A percentile compares a stretch with the other conserved stretches of the same genome.
These are phyloP conservation scores for Hofmannophila pseudospretella DNA, from an alignment of 2,888 invertebrate species.

Conservation along the genomic window DNA sequence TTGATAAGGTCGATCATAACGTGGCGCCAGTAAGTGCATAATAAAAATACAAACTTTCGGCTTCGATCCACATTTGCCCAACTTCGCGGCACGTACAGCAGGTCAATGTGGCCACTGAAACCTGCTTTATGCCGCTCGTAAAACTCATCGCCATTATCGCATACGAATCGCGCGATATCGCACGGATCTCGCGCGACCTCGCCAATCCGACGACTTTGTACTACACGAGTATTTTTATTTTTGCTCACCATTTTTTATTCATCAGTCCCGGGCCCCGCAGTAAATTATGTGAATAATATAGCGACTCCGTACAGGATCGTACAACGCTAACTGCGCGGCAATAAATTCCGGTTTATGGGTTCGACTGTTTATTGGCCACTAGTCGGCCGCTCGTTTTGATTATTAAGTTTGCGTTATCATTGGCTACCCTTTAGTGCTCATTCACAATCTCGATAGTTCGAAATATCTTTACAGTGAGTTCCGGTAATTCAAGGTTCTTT, in stretches of 20 bases:
- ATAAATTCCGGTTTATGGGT: slow-evolving; percentile 9
- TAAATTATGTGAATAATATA: slow-evolving; percentile 26
- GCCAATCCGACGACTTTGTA: not conserved
- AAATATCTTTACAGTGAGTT: no score
- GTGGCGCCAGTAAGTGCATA: no score
- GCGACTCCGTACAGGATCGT: not conserved
- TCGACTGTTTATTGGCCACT: slow-evolving; percentile 1
- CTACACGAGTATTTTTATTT: not conserved
- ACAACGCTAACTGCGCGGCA: not conserved
- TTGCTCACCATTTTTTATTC: slow-evolving; percentile 1
- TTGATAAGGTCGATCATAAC: no score
- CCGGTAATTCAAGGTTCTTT: no score
- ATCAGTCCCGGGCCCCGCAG: slow-evolving; percentile 14
- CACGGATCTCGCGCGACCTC: not conserved
- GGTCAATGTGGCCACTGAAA: not conserved
- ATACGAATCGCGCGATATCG: not conserved
- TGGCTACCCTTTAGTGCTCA: no score
- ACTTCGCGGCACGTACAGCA: not conserved
- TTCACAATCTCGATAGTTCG: no score
- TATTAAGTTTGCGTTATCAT: no score
- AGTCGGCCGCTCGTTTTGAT: not conserved
- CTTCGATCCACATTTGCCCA: no score
- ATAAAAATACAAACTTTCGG: no score
- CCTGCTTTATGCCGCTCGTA: slow-evolving; percentile 4
- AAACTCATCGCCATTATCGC: slow-evolving; percentile 1